Percentiles rank a stretch among this genome's conserved stretches.
Conservation (phyloP, 1,140 invertebrate genomes). For the Armadillidium nasatum region DNA sequence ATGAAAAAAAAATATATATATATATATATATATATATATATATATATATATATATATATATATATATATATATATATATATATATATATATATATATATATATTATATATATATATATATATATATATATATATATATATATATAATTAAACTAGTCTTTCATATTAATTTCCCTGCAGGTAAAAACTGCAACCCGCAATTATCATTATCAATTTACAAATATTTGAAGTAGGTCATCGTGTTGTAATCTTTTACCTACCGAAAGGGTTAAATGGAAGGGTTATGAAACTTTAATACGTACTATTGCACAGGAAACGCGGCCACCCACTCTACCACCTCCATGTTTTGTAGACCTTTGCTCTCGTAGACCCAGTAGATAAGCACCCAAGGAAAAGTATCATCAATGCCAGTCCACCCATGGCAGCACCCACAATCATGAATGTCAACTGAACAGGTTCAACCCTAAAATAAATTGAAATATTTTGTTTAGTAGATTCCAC, state of each 20-base stretch:
- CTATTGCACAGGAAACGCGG: conserved; percentile 84
- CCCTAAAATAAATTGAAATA: conserved; percentile 53
- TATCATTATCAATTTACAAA: background rate
- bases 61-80: too few species aligned
- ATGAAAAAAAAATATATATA: too few species aligned
- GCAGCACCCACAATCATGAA: conserved; percentile 85
- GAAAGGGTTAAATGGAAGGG: conserved; percentile 29
- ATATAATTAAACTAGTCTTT: too few species aligned
- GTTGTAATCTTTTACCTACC: too few species aligned
- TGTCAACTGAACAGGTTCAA: conserved; percentile 81
- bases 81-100: too few species aligned
- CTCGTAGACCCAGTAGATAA: conserved; percentile 91
- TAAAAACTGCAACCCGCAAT: background rate
- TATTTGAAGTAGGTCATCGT: too few species aligned
- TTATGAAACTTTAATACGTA: conserved; percentile 52
- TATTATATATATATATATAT: too few species aligned
- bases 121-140: too few species aligned
- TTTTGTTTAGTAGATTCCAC: too few species aligned
- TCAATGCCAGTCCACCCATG: conserved; percentile 90
- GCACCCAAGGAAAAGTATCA: conserved; percentile 88
- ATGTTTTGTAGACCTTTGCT: conserved; percentile 86
- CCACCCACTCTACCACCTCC: conserved; percentile 88
- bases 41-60: too few species aligned
- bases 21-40: too few species aligned
- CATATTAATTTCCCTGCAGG: background rate